Evolutionary conservation across 2,888 invertebrate genomes (phyloP), one percentile per base, ranked within the genome.

Genomic region (Melolontha melolontha): DNA sequence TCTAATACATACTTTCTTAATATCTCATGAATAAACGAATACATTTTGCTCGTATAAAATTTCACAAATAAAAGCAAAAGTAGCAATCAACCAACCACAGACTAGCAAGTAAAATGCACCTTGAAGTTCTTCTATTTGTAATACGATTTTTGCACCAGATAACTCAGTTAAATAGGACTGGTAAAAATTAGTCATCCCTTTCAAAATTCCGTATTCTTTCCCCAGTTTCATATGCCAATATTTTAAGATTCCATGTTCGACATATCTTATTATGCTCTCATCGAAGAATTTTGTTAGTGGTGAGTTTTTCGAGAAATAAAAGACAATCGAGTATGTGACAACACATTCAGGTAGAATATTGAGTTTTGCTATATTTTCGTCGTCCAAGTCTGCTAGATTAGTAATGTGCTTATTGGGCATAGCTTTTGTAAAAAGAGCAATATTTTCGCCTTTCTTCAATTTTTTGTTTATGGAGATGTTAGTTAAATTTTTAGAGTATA

Each of bases 41-140:
- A 22, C 22, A 22, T 22, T 22, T 22, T 22, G 1, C 22, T 22
- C 22, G 10, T 49, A 49, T 10, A 62, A 34, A 34, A 47, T 11
- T 34, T 62, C 59, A 34, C 49, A 62, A 29, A 39, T 39, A 47
- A 62, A 62, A 16, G n/a, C 59, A 11, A 47, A 7, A 5, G n/a
- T 0, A 49, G 47, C 59, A 29, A 16, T 27, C n/a, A 14, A 27
- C 59, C 59, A 62, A 14, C 59, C 59, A 8, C 44, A 47, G n/a
- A 34, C 8, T 5, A 62, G 59, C 14, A 62, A 62, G 14, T 34
- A 29, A n/a, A 62, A 47, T 14, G 29, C 59, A 1, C 59, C 59
- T 29, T 62, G 59, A 10, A 62, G 14, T 62, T 62, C 59, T 6
- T 62, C 49, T 14, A 62, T n/a, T 4, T 47, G 59, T 17, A 62